phyloP scores from a whole-genome alignment of 2,888 invertebrate genomes.

The Scaptomyza flava region DNA sequence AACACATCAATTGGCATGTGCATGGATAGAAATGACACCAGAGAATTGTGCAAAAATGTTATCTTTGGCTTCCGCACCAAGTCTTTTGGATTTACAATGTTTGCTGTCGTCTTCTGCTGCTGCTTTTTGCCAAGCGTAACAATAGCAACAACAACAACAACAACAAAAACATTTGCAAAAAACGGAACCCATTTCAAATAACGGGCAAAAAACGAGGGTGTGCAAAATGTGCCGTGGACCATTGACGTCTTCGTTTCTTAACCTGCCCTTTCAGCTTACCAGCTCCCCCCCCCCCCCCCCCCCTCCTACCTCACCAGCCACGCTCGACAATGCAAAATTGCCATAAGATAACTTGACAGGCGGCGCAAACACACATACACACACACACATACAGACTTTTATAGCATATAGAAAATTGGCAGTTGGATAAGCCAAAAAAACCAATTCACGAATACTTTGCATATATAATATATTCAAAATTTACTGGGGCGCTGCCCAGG shows the following conservation, averaged over 20 bases:
- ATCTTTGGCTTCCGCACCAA: conserved; percentile 83
- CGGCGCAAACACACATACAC: conserved; percentile 48
- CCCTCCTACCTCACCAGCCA: background rate
- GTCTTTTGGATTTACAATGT: conserved; percentile 74
- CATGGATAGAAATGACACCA: conserved; percentile 82
- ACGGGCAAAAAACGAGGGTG: conserved; percentile 60
- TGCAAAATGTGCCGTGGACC: conserved; percentile 77
- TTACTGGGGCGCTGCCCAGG: conserved; percentile 71
- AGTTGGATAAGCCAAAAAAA: conserved; percentile 83
- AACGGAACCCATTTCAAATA: conserved; percentile 76
- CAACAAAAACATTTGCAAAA: conserved; percentile 42
- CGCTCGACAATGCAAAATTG: conserved; percentile 58
- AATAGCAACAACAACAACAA: conserved; percentile 41
- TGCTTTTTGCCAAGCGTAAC: conserved; percentile 57
- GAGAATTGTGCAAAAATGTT: conserved; percentile 82
- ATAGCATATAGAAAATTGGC: conserved; percentile 78
- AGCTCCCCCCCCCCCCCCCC: conserved; percentile 11
- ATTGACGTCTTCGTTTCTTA: conserved; percentile 16
- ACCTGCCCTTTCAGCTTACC: background rate
- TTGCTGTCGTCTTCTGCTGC: conserved; percentile 33
- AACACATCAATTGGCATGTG: conserved; percentile 83
- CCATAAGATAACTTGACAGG: conserved; percentile 79
- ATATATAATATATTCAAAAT: conserved; percentile 84
- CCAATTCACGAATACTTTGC: conserved; percentile 85
- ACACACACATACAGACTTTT: conserved; percentile 27